A percentile compares a stretch with the other conserved stretches of the same genome.
These are phyloP conservation scores for Cyphomyrus discorhynchus DNA, from an alignment of 2,113 vertebrate genomes.

Conservation along the genomic window DNA sequence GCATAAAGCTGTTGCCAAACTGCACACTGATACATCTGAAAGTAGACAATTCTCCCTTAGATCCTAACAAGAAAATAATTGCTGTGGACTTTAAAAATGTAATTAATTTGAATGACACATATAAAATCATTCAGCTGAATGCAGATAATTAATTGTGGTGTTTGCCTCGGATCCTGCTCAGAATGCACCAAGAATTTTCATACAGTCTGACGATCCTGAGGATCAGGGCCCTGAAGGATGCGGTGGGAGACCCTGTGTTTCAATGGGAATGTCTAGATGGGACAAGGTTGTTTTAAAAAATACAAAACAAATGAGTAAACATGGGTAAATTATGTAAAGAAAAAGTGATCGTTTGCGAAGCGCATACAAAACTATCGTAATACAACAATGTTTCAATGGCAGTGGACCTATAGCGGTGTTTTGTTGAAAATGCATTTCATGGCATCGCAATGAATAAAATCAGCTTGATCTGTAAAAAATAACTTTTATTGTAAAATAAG, in stretches of 20 bases:
- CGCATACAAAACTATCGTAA: neutral
- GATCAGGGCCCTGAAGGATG: neutral
- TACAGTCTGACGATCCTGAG: neutral
- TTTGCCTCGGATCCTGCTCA: neutral
- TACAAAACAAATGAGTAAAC: neutral
- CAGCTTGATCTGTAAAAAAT: neutral
- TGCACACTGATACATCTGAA: neutral
- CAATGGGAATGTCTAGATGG: neutral
- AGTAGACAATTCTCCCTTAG: neutral
- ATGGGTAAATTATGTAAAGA: neutral
- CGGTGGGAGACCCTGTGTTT: neutral
- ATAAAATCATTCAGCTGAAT: neutral
- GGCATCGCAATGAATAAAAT: neutral
- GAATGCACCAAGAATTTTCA: neutral
- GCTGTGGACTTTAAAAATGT: neutral
- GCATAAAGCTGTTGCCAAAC: neutral
- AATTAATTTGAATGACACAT: neutral
- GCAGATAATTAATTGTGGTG: neutral
- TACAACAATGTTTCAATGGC: neutral
- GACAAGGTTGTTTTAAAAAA: neutral
- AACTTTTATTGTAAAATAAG: neutral
- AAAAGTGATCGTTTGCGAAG: neutral
- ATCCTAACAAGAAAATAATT: neutral
- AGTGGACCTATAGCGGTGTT: neutral
- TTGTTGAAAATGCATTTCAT: neutral